A percentile compares a stretch with the other conserved stretches of the same genome.
Evolutionary conservation across 2,888 invertebrate genomes (phyloP).

Genomic region (Thalpophila matura): DNA sequence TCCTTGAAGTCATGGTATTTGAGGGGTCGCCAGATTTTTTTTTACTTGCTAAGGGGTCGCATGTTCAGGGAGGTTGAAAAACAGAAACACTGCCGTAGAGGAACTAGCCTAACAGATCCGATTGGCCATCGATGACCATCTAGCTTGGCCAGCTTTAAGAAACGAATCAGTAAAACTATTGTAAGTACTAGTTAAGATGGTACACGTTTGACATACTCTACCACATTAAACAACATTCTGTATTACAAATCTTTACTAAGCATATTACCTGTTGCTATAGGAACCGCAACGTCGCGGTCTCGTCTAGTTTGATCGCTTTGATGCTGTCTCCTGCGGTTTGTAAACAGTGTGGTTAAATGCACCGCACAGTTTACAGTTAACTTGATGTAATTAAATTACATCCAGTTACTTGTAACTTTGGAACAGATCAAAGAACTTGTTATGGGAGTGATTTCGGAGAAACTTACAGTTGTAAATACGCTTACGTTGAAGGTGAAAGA

Average conservation of each 20-base stretch:
- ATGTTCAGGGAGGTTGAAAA: too few relatives aligned
- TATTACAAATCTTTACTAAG: neutral
- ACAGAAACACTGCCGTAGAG: too few relatives aligned
- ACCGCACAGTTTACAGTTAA: conserved; percentile 54
- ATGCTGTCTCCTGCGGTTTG: conserved; percentile 13
- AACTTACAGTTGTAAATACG: conserved; percentile 16
- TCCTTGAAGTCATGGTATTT: too few relatives aligned
- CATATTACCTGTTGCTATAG: conserved; percentile 1
- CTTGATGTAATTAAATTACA: conserved; percentile 45
- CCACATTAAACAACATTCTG: conserved; percentile 1
- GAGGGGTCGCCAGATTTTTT: too few relatives aligned
- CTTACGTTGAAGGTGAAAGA: neutral
- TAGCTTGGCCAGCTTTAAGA: too few relatives aligned
- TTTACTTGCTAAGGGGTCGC: too few relatives aligned
- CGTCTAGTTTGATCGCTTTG: conserved; percentile 37
- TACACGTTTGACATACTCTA: too few relatives aligned
- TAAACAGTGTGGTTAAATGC: conserved; percentile 46
- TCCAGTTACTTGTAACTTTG: conserved; percentile 47
- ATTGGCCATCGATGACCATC: too few relatives aligned
- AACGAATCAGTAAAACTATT: too few relatives aligned
- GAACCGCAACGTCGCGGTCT: conserved; percentile 42
- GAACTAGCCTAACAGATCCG: too few relatives aligned
- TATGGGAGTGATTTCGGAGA: conserved; percentile 38
- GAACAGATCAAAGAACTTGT: conserved; percentile 54
- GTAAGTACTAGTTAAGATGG: too few relatives aligned